Evolutionary conservation across 1,140 invertebrate genomes (phyloP).

Genomic region (Anoplolepis gracilipes): DNA sequence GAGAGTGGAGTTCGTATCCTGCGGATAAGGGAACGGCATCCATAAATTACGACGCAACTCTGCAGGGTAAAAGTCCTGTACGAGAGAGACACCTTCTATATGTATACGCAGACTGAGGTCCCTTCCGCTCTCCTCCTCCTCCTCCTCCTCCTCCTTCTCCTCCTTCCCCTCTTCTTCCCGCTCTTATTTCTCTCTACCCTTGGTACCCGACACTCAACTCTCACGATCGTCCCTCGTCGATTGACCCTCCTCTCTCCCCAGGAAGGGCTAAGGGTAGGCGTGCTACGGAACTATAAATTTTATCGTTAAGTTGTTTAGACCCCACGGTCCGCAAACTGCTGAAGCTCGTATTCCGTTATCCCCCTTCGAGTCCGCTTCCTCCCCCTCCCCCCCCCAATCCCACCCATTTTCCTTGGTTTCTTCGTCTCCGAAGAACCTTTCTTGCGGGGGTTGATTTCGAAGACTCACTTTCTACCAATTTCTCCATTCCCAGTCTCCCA

Average conservation of each 20-base stretch:
- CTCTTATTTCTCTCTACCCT: constrained; percentile 53
- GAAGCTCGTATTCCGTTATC: constrained; percentile 44
- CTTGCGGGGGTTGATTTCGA: constrained; percentile 77
- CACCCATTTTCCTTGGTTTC: no score
- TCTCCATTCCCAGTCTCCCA: constrained; percentile 43
- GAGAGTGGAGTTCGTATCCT: constrained; percentile 84
- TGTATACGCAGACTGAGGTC: constrained; percentile 76
- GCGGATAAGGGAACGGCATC: constrained; percentile 85
- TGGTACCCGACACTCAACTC: constrained; percentile 59
- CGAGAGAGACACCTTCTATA: constrained; percentile 82
- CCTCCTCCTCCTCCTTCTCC: constrained; percentile 23
- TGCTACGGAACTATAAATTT: constrained; percentile 85
- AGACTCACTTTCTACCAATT: constrained; percentile 77
- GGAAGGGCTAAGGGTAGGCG: constrained; percentile 81
- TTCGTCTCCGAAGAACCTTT: constrained; percentile 31
- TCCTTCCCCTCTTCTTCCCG: background rate
- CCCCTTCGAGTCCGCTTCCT: background rate
- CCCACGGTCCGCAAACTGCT: constrained; percentile 74
- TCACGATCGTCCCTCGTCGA: constrained; percentile 54
- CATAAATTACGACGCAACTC: constrained; percentile 86
- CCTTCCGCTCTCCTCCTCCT: constrained; percentile 64
- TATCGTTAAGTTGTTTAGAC: constrained; percentile 86
- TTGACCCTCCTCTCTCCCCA: constrained; percentile 54
- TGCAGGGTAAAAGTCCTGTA: constrained; percentile 85
- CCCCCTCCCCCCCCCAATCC: background rate